phyloP scores from a whole-genome alignment of 2,888 invertebrate species.

The Orchestes rusci region DNA sequence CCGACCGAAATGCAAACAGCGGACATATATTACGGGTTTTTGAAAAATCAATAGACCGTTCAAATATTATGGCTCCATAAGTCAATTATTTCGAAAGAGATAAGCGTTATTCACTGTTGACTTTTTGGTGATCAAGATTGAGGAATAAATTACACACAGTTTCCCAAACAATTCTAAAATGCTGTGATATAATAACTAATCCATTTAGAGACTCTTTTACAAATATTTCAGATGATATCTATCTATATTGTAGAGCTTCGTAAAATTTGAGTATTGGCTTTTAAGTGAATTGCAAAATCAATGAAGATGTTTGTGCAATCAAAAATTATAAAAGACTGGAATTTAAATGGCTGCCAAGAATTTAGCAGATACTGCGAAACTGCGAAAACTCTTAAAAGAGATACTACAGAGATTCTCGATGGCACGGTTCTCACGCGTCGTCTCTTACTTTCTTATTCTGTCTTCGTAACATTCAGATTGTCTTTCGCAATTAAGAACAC shows the following conservation, averaged over 20 bases:
- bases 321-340: no score
- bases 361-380: no score
- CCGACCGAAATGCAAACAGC: constrained; percentile 27
- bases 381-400: constrained; percentile 17
- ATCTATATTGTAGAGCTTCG: constrained; percentile 37
- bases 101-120: no score
- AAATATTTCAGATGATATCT: constrained; percentile 36
- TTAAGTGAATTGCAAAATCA: no score
- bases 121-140: no score
- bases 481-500: constrained; percentile 38
- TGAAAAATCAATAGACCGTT: constrained; percentile 31
- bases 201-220: not conserved
- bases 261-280: no score
- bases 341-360: no score
- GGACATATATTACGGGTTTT: constrained; percentile 26
- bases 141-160: no score
- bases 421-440: constrained; percentile 27
- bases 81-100: constrained; percentile 14
- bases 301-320: no score
- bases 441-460: constrained; percentile 30
- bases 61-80: constrained; percentile 17
- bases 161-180: no score
- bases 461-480: constrained; percentile 36
- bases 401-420: no score
- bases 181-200: not conserved